phyloP scores from a whole-genome alignment of 2,113 vertebrate genomes.

The Apeltes quadracus region DNA sequence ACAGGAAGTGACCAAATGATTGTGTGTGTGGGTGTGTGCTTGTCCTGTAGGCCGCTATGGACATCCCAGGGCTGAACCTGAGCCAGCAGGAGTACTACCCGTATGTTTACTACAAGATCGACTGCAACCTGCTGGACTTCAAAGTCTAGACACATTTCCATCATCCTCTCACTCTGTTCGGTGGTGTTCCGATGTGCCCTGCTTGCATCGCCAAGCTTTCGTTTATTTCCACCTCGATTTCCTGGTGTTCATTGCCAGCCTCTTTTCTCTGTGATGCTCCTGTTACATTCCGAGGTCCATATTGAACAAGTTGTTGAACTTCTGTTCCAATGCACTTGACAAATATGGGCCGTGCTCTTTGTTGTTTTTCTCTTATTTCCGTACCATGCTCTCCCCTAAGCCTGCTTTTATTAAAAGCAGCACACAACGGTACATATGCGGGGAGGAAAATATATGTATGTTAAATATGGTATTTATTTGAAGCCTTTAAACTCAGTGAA shows the following conservation, averaged over 20 bases:
- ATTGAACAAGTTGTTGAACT: neutral
- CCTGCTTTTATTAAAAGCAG: conserved; percentile 33
- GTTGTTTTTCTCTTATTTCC: neutral
- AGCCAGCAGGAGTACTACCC: conserved; percentile 99
- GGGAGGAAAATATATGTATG: conserved; percentile 41
- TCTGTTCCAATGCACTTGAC: conserved; percentile 25
- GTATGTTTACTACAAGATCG: conserved; percentile 98
- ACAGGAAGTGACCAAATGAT: too few species aligned
- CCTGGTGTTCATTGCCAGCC: neutral
- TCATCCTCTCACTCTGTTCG: conserved; percentile 5
- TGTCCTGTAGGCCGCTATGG: conserved; percentile 88
- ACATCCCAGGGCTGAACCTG: conserved; percentile 96
- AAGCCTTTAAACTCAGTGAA: conserved; percentile 53
- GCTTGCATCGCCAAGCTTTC: conserved; percentile 35
- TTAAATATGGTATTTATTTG: conserved; percentile 71
- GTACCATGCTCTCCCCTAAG: neutral
- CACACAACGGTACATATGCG: conserved; percentile 6
- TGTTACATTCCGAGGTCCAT: conserved; percentile 38
- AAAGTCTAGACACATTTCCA: conserved; percentile 82
- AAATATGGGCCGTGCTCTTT: conserved; percentile 2
- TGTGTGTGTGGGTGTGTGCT: neutral
- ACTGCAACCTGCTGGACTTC: conserved; percentile 96
- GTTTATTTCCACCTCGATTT: conserved; percentile 39
- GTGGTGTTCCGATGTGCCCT: conserved; percentile 40
- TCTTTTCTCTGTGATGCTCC: conserved; percentile 5